A percentile compares a stretch with the other conserved stretches of the same genome.
phyloP scores from a whole-genome alignment of 2,113 vertebrate genomes.

The Brachionichthys hirsutus region DNA sequence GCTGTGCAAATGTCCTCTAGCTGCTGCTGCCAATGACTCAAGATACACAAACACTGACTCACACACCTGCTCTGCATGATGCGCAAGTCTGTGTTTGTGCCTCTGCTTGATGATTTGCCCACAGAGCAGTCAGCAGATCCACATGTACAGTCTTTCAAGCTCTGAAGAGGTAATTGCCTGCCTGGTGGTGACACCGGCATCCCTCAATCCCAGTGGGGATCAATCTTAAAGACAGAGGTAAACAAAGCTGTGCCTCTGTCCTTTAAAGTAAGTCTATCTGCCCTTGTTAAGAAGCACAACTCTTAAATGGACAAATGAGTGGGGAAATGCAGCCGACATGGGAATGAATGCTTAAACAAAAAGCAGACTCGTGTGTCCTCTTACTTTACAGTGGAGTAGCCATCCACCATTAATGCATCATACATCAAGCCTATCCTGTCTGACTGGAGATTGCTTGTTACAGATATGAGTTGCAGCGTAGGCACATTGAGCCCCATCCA shows the following conservation, averaged over 20 bases:
- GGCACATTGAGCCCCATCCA: slow-evolving; percentile 57
- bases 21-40: slow-evolving; percentile 39
- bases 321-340: slow-evolving; percentile 16
- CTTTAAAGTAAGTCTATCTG: slow-evolving; percentile 56
- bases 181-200: slow-evolving; percentile 56
- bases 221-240: slow-evolving; percentile 61
- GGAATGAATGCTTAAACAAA: slow-evolving; percentile 42
- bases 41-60: slow-evolving; percentile 33
- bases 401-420: slow-evolving; percentile 25
- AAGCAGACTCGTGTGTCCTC: slow-evolving; percentile 11
- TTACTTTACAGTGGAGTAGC: slow-evolving; percentile 20
- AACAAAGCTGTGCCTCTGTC: slow-evolving; percentile 52
- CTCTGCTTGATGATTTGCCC: slow-evolving; percentile 22
- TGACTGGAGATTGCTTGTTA: slow-evolving; percentile 59
- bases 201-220: slow-evolving; percentile 59
- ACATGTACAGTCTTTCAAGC: slow-evolving; percentile 24
- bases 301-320: slow-evolving; percentile 46
- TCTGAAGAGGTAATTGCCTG: slow-evolving; percentile 53
- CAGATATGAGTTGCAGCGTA: slow-evolving; percentile 54
- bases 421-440: slow-evolving; percentile 53
- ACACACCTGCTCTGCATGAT: slow-evolving; percentile 32
- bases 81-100: slow-evolving; percentile 16
- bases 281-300: slow-evolving; percentile 53
- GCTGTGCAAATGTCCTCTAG: slow-evolving; percentile 54
- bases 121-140: slow-evolving; percentile 25